phyloP scores from a whole-genome alignment of 2,888 invertebrate species.

The Lamproptera curius region DNA sequence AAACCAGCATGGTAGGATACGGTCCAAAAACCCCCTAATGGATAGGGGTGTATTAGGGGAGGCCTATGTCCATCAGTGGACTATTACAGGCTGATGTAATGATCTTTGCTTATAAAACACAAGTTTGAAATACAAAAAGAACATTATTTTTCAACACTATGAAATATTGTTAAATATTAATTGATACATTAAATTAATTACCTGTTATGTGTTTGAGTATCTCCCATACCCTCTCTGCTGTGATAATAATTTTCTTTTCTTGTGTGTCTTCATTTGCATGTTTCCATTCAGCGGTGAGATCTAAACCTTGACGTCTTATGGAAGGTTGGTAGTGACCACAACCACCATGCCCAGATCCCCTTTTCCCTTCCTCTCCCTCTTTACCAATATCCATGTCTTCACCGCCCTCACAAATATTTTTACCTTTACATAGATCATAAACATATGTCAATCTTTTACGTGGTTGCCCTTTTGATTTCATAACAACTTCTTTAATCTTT shows the following conservation, averaged over 20 bases:
- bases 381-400: conserved; percentile 97
- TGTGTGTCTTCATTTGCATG: conserved; percentile 98
- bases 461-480: conserved; percentile 97
- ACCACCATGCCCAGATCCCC: conserved; percentile 89
- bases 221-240: conserved; percentile 98
- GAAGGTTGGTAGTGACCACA: conserved; percentile 99
- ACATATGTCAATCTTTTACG: conserved; percentile 96
- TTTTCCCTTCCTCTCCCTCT: conserved; percentile 82
- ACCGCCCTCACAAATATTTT: conserved; percentile 98
- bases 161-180: no score
- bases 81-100: no score
- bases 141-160: no score
- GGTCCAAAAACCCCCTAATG: no score
- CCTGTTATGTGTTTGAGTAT: conserved; percentile 94
- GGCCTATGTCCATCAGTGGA: no score
- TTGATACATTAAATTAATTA: conserved; percentile 30
- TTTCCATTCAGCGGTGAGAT: conserved; percentile 98
- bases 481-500: conserved; percentile 95
- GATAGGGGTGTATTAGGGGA: no score
- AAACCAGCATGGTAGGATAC: no score
- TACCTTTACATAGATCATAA: conserved; percentile 98
- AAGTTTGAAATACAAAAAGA: no score
- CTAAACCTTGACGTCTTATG: conserved; percentile 92
- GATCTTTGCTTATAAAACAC: no score
- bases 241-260: conserved; percentile 95